Evolutionary conservation across 2,113 vertebrate genomes (phyloP), one percentile per base, ranked within the genome.

Genomic region (Tragulus kanchil): DNA sequence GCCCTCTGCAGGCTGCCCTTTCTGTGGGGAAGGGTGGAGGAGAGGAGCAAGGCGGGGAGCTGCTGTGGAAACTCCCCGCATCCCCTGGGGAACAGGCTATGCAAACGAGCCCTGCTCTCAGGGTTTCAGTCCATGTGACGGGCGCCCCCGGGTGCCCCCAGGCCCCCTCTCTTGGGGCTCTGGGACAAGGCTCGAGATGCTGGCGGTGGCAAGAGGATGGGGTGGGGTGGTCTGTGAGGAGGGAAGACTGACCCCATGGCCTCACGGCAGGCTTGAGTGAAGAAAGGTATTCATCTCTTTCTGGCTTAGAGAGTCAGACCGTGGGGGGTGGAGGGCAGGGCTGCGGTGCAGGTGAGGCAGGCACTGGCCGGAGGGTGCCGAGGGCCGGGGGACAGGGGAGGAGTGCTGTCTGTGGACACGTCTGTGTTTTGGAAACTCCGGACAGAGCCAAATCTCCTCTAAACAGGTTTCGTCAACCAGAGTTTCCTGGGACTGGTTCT

Each of bases 361-460:
- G 26, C 50, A 16, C 3, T 5, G 14, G 45, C 31, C 58, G 36
- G 36, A 42, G 12, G 56, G 6, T 61, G 62, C 15, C 12, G 54
- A 54, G 8, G 45, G 73, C 11, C 1, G 23, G 31, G 54, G 59
- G 56, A 19, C 10, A 15, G 54, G 36, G 17, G 52, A 58, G 36
- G 19, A 14, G 3, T 84, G 21, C 25, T 5, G 16, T 17, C 5
- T 77, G 36, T 16, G 65, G 83, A 93, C 79, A 75, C 5, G 1
- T 58, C 23, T 56, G 14, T 52, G 94, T 98, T 97, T 42, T 79
- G 85, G 95, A 98, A 98, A 98, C 92, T 64, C 95, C 31, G 82
- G 96, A 96, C 89, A 54, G 88, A 96, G 62, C 62, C 93, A 87
- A 96, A 98, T 93, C 95, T 86, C 94, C 97, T 89, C 95, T 95